Evolutionary conservation across 2,888 invertebrate species (phyloP), one percentile per base, ranked within the genome.

Genomic region (Caenorhabditis japonica): DNA sequence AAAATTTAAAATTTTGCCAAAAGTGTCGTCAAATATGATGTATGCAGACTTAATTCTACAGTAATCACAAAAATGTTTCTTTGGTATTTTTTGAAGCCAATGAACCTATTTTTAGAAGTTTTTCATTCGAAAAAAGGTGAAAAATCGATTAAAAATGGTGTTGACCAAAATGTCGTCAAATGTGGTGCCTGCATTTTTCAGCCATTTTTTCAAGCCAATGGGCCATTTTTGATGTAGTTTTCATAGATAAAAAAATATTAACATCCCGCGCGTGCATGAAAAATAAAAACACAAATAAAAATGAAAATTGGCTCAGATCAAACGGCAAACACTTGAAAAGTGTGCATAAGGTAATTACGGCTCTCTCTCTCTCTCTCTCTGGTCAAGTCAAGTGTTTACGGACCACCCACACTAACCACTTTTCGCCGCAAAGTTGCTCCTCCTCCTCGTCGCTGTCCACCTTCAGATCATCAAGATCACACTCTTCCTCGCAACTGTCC

Each of bases 361-460:
- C n/a, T n/a, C n/a, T n/a, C n/a, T n/a, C n/a, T n/a, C n/a, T n/a
- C n/a, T n/a, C n/a, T 10, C 21, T 44, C 12, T 10, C 12, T 5
- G 17, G 19, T 3, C 4, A 44, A 47, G 59, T 69, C 69, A 60
- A 69, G 69, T 69, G 59, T 69, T 69, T 66, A 66, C 56, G 49
- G 60, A 62, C 41, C 51, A 30, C 49, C 33, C 30, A 33, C 44
- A 60, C 78, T 51, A n/a, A 79, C 79, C 76, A 76, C 51, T 79
- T 79, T 30, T 71, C 75, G 10, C 71, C 79, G n/a, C 58, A 47
- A 55, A 53, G 44, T 56, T 70, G 61, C 3, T 71, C 58, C 19
- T 79, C 58, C 19, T 79, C 79, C 44, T 79, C 79, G 59, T 79
- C 79, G 44, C 76, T 76, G 51, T 79, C 79, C 5, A 71, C 51